Evolutionary conservation across 2,113 vertebrate species (phyloP), one percentile per base, ranked within the genome.

Genomic region (Apistogramma diplotaenia): DNA sequence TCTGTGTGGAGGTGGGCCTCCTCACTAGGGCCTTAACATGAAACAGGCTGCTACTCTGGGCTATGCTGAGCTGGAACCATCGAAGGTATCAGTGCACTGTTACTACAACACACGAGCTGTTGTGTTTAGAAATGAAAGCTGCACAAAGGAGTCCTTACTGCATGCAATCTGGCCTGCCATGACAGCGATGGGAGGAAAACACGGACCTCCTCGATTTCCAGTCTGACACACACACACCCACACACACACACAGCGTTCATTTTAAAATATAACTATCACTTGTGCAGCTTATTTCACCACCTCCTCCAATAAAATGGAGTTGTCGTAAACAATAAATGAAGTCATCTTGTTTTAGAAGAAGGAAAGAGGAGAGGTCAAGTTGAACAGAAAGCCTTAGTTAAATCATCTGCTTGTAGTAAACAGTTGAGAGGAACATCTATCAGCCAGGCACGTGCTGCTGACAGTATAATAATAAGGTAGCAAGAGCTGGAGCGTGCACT

Each of bases 401-500:
- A 94, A 94, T 93, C 93, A 93, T 91, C 85, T 87, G 86, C 88
- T 90, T 86, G 91, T 87, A 90, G 90, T 94, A 95, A 94, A 94
- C 91, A 93, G 93, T 89, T 85, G 87, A 87, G 89, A 81, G 92
- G 92, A 90, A 91, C 91, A 95, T 95, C 93, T 92, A 94, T 94
- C 93, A 93, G 92, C 78, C 79, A 18, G 89, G 85, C 93, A 92
- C 90, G 92, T 92, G 93, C 80, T 67, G 58, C 92, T 94, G 94
- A 95, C 94, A 94, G 91, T 89, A 91, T 91, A 94, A 94, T 94
- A 94, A 93, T 91, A 94, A 92, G 91, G 89, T 87, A 84, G 91
- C 72, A 61, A 82, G 86, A 85, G 88, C 82, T 43, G 78, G 81
- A 88, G 93, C 90, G 93, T 93, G 92, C 82, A 18, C 85, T 75